Conservation (phyloP, 2,113 vertebrate species). For the Menidia beryllina region DNA sequence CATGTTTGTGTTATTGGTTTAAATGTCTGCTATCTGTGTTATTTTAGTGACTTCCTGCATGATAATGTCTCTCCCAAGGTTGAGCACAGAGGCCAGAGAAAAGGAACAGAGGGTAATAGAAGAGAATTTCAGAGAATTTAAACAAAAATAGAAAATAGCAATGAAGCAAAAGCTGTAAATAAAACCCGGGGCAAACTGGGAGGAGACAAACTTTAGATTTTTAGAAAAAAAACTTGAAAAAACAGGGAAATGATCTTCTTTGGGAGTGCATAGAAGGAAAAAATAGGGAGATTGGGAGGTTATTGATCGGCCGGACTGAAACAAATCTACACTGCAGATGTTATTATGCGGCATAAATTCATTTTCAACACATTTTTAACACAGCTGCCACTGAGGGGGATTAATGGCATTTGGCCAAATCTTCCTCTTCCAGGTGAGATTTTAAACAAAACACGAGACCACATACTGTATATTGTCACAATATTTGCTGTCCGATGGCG, state of each 20-base stretch:
- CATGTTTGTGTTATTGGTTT: conserved; percentile 30
- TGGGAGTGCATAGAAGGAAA: neutral
- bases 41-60: conserved; percentile 57
- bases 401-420: conserved; percentile 29
- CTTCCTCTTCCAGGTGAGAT: conserved; percentile 11
- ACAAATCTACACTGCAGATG: neutral
- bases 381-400: neutral
- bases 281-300: too few relatives aligned
- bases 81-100: conserved; percentile 10
- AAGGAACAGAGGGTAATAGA: conserved; percentile 4
- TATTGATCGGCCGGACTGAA: too few relatives aligned
- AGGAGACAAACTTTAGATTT: neutral
- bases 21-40: conserved; percentile 28
- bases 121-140: conserved; percentile 14
- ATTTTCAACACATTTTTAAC: conserved; percentile 2
- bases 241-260: neutral
- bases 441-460: conserved; percentile 25
- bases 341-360: neutral
- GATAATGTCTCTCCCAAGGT: conserved; percentile 68
- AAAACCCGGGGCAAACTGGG: conserved; percentile 16
- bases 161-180: neutral
- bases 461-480: conserved; percentile 17
- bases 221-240: neutral
- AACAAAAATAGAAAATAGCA: conserved; percentile 17
- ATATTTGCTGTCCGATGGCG: conserved; percentile 6